Base-by-base conservation (phyloP, 2,888 invertebrate species). In the Tanypteryx hageni region DNA sequence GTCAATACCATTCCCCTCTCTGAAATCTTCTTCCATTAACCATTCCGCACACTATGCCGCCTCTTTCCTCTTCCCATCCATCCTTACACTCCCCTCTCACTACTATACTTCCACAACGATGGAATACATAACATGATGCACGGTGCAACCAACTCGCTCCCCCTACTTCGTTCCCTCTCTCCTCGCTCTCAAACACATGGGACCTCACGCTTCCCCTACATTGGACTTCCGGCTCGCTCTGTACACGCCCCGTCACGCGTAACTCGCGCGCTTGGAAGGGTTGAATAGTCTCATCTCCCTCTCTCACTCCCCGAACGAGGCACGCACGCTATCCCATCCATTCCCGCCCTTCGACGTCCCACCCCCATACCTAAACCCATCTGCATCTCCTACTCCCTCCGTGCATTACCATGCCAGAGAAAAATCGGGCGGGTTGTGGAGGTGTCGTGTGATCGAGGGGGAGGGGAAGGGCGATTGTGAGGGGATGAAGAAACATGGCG, bases 1-100 rank as follows among this genome's bases (percentile, higher is more conserved):
- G 18, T 64, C 68, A 22, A 68, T 68, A 68, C n/a, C n/a, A 68
- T 68, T 68, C 68, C 68, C 68, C 7, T 68, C 18, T n/a, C 64
- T n/a, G 64, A 64, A 64, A 64, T 14, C n/a, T n/a, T n/a, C n/a
- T 68, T 68, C 68, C 68, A 68, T 68, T 68, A 68, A 68, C 68
- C 44, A 44, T 44, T 68, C 68, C 5, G 11, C n/a, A 16, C 10
- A 18, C 11, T 16, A n/a, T 64, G 16, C 13, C 64, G 7, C 16
- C 64, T n/a, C 16, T 64, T 64, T n/a, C 11, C 16, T 64, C 18
- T 5, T 16, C 64, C 64, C 16, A 16, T 64, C 14, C 16, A 9
- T 68, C 18, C 68, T 22, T 68, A n/a, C 18, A n/a, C 68, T 9
- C 9, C 5, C 18, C 68, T 18, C 68, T 9, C 18, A n/a, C 22